Base-by-base conservation (phyloP, 2,113 vertebrate genomes). In the Gymnorhina tibicen region DNA sequence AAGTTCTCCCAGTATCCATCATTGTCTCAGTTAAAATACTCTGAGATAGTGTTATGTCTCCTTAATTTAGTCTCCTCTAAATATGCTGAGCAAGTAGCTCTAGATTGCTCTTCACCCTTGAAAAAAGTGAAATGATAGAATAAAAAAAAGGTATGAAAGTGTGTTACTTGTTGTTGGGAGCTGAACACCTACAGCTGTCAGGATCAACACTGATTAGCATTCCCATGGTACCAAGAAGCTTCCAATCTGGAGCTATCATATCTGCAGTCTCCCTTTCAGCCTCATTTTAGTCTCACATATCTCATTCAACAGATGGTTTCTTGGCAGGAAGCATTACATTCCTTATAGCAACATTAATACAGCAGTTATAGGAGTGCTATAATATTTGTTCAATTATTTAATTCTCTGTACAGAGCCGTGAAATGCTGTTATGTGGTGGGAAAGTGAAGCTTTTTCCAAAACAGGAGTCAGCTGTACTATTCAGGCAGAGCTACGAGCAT, bases 251-350 rank as follows among this genome's bases (percentile, higher is more conserved):
- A 96, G 49, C 37, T 91, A 69, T 87, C 74, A 64, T 91, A 66
- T 77, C 91, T 58, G 44, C 46, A 67, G n/a, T 39, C 74, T 91
- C 83, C 67, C 64, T 91, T 95, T 85, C 78, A 89, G 41, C 62
- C 74, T 82, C 62, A 47, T 64, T 96, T 94, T 73, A 62, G 58
- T 94, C 85, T 93, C 46, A 64, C 69, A 37, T 93, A 58, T 82
- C 77, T 96, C 78, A 80, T 87, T 91, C 92, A 91, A 90, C 95
- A 97, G 93, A 91, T 77, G 78, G 85, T 83, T 94, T 91, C 67
- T 96, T 87, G 78, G 49, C 78, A 83, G 73, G 78, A 94, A 90
- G 33, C 39, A 63, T 62, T 59, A n/a, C 53, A 52, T 55, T 89
- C 64, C 62, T 92, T 84, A 75, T 91, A 92, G 69, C 6, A 91